phyloP scores from a whole-genome alignment of 2,888 invertebrate genomes.

The Bimastos eiseni region DNA sequence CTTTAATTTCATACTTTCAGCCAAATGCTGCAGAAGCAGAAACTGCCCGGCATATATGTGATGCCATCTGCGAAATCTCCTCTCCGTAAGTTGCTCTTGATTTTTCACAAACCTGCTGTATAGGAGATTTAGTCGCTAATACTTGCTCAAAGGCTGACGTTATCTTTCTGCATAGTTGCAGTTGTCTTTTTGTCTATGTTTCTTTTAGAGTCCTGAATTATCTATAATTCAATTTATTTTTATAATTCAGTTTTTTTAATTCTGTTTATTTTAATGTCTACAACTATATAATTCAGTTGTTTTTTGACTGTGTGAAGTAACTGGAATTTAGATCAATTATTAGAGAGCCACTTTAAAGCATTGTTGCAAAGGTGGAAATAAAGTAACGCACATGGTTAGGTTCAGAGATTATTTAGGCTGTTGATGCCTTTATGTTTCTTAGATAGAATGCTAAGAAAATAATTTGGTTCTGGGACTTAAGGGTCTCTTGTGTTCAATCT shows the following conservation, averaged over 20 bases:
- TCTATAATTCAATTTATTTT: not conserved
- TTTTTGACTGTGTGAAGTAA: not conserved
- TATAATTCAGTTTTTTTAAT: not conserved
- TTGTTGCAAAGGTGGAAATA: not conserved
- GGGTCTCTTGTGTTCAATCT: too few species aligned
- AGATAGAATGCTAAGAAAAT: not conserved
- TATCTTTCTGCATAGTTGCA: not conserved
- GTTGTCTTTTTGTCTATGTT: not conserved
- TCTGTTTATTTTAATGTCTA: not conserved
- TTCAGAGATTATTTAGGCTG: too few species aligned
- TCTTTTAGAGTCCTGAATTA: not conserved
- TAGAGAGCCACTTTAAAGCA: not conserved
- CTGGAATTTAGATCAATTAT: not conserved
- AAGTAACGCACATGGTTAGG: not conserved
- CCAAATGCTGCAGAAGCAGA: constrained; percentile 69
- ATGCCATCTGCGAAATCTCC: constrained; percentile 75
- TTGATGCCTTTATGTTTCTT: too few species aligned
- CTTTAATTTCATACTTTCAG: constrained; percentile 44
- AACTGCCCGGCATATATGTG: constrained; percentile 84
- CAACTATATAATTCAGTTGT: not conserved
- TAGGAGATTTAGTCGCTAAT: not conserved
- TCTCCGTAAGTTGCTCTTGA: constrained; percentile 50
- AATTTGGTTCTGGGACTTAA: not conserved
- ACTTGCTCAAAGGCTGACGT: not conserved
- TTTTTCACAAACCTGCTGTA: not conserved